Percentiles rank a stretch among this genome's conserved stretches.
Conservation (phyloP, 2,797 vertebrate genomes). For the Pterois miles region DNA sequence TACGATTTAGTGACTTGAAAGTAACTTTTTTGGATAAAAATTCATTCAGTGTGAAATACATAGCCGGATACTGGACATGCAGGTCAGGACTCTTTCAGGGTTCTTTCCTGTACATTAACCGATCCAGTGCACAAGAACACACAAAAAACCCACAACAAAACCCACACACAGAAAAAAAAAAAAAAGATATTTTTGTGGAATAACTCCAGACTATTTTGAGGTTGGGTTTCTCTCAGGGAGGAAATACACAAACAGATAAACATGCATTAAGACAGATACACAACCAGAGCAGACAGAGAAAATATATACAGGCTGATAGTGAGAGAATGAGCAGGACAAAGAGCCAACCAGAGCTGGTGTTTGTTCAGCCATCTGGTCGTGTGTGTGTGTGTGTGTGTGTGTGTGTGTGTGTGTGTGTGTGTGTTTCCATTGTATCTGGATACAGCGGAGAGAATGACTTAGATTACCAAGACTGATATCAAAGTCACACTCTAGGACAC, state of each 20-base stretch:
- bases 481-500: constrained; percentile 73
- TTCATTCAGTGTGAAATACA: too few relatives aligned
- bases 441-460: constrained; percentile 69
- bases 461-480: constrained; percentile 79
- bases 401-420: constrained; percentile 4
- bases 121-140: background rate
- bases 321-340: constrained; percentile 57
- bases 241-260: constrained; percentile 27
- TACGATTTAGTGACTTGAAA: too few relatives aligned
- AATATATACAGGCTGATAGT: constrained; percentile 39
- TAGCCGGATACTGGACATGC: too few relatives aligned
- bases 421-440: constrained; percentile 67
- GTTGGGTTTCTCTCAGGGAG: constrained; percentile 4
- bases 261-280: constrained; percentile 26
- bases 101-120: background rate
- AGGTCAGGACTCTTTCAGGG: too few relatives aligned
- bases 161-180: too few relatives aligned
- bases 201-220: constrained; percentile 3
- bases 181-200: background rate
- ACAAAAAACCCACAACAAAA: background rate
- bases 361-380: constrained; percentile 70
- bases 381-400: constrained; percentile 3
- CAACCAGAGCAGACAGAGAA: constrained; percentile 21
- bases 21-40: too few relatives aligned
- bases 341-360: constrained; percentile 45